phyloP scores from a whole-genome alignment of 2,113 vertebrate species.

The Prinia subflava region DNA sequence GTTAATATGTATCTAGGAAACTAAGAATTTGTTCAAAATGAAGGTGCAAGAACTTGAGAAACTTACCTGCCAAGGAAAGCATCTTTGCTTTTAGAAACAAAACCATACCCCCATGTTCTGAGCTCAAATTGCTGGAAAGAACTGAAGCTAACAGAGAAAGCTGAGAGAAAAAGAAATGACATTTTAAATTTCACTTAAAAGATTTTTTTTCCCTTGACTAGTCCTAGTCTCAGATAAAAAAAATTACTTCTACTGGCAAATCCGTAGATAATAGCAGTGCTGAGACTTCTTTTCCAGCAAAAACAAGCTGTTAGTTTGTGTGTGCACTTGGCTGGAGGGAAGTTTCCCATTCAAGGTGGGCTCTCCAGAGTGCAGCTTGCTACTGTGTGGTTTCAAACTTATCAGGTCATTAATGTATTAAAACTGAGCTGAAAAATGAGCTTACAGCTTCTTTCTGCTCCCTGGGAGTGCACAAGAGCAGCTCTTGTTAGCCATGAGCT shows the following conservation, averaged over 20 bases:
- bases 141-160: not conserved
- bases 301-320: not conserved
- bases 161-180: not conserved
- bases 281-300: not conserved
- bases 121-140: not conserved
- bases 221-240: not conserved
- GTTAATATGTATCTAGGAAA: not conserved
- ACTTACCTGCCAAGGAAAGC: not conserved
- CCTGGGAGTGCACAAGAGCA: not conserved
- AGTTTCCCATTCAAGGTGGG: not conserved
- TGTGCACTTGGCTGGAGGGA: not conserved
- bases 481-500: rapidly evolving
- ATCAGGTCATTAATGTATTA: too few species aligned
- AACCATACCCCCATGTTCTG: not conserved
- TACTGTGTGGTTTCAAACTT: rapidly evolving
- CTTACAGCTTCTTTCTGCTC: not conserved
- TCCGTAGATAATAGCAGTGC: not conserved
- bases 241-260: not conserved
- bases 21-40: not conserved
- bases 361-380: not conserved
- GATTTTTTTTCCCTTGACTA: not conserved
- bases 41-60: not conserved
- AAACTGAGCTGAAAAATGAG: not conserved
- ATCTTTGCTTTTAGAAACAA: not conserved
- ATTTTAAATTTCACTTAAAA: not conserved